Percentiles rank a stretch among this genome's conserved stretches.
Conservation (phyloP, 2,113 vertebrate species). For the Murina feae region DNA sequence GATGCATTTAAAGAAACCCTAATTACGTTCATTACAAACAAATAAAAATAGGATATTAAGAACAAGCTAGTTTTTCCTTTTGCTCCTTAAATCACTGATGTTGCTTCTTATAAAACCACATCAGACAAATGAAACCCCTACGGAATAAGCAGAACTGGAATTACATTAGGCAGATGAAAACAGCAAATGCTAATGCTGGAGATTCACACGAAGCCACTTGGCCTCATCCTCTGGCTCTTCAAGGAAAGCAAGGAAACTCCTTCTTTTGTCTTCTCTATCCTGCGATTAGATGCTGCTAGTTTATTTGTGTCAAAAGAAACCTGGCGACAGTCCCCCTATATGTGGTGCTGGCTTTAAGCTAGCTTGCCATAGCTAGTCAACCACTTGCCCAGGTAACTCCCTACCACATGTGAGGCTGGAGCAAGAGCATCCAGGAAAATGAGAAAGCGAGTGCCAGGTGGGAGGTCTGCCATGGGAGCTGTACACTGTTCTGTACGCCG, state of each 20-base stretch:
- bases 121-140: slow-evolving; percentile 62
- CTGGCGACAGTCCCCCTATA: too few species aligned
- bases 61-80: not conserved
- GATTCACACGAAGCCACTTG: slow-evolving; percentile 11
- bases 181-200: not conserved
- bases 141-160: slow-evolving; percentile 35
- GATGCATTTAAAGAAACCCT: not conserved
- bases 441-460: too few species aligned
- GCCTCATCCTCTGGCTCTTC: not conserved
- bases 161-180: slow-evolving; percentile 38
- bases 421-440: not conserved
- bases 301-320: not conserved
- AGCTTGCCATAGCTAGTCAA: not conserved
- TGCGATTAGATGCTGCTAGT: not conserved
- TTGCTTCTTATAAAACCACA: slow-evolving; percentile 55
- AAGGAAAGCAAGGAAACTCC: not conserved
- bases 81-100: slow-evolving; percentile 26
- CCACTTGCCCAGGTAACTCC: not conserved
- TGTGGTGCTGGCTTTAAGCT: not conserved
- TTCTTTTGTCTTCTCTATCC: not conserved
- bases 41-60: not conserved
- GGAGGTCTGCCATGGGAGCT: accelerated
- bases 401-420: not conserved
- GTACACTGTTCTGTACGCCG: too few species aligned
- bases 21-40: not conserved